Percentiles rank a stretch among this genome's conserved stretches.
Conservation (phyloP, 2,888 invertebrate genomes). For the Thumatha senex region DNA sequence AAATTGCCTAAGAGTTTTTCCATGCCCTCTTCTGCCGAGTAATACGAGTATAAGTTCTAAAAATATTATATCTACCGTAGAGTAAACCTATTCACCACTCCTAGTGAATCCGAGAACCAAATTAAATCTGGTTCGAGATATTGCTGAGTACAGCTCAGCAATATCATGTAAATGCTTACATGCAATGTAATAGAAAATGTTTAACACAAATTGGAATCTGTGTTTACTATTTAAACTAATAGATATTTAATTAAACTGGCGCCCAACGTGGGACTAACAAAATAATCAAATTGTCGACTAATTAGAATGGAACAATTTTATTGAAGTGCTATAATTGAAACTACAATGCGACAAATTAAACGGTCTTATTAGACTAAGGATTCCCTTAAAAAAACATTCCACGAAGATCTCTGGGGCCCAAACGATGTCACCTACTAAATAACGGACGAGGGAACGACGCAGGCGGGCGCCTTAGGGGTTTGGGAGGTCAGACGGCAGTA, state of each 20-base stretch:
- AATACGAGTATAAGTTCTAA: constrained; percentile 14
- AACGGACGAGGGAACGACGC: too few relatives aligned
- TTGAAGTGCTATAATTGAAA: constrained; percentile 46
- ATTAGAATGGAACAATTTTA: constrained; percentile 39
- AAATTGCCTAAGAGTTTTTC: constrained; percentile 21
- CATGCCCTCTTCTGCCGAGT: constrained; percentile 23
- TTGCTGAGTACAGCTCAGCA: neutral
- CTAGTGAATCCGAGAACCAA: neutral
- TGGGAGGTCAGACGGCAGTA: too few relatives aligned
- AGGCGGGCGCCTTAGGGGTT: too few relatives aligned
- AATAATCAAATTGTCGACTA: constrained; percentile 23
- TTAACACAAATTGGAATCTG: neutral
- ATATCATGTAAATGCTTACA: neutral
- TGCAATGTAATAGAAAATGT: neutral
- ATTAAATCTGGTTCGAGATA: constrained; percentile 4
- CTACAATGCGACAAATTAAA: constrained; percentile 39
- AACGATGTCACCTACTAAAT: too few relatives aligned
- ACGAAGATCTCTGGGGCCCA: too few relatives aligned
- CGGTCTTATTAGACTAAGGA: constrained; percentile 56
- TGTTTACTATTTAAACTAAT: neutral
- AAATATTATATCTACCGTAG: constrained; percentile 6
- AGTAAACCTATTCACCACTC: constrained; percentile 17
- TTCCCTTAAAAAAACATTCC: too few relatives aligned
- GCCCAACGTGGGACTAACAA: constrained; percentile 42
- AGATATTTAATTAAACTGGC: constrained; percentile 30